Evolutionary conservation across 37 sponge, comb jelly and placozoan species (phyloP), one percentile per base, ranked within the genome.

Genomic region (Lycopodina hypogea): DNA sequence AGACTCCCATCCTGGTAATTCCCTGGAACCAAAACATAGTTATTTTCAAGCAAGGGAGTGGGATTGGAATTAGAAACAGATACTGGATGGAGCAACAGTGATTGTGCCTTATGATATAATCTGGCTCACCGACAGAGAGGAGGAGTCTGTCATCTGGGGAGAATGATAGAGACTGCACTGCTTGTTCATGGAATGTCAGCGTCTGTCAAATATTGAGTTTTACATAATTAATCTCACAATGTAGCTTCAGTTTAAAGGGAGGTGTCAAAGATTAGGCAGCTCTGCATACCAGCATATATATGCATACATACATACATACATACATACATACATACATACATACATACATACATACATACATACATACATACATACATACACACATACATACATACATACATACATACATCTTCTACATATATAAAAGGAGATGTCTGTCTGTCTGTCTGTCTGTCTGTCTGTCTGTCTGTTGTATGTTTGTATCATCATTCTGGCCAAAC

Each of bases 81-180:
- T 9, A 71, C 3, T n/a, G 74, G 41, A 41, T 70, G n/a, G 24
- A 70, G 36, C 9, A 45, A 45, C 48, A 12, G 3, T 72, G 55
- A 42, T 51, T 68, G 39, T 22, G 29, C 3, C 17, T 56, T 28
- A 3, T 57, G 18, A 61, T 23, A 38, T 52, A 23, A n/a, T 53
- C 55, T n/a, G 1, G 39, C 81, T 76, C 56, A 94, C 95, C 95
- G n/a, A 85, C 53, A 59, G 94, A 81, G 4, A 92, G 66, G 14
- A 94, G 80, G 55, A 86, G 89, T 50, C 93, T 59, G 52, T 94
- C 95, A 56, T 94, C 95, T 22, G 77, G 59, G 14, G 95, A 94
- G 79, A 69, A 94, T 18, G 76, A 77, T 66, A 94, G 60, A 61
- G 71, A 71, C 6, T 38, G 56, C 29, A 92, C 80, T 51, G 37